Evolutionary conservation across 2,888 invertebrate genomes (phyloP).

Genomic region (Epirrhoe alternata): DNA sequence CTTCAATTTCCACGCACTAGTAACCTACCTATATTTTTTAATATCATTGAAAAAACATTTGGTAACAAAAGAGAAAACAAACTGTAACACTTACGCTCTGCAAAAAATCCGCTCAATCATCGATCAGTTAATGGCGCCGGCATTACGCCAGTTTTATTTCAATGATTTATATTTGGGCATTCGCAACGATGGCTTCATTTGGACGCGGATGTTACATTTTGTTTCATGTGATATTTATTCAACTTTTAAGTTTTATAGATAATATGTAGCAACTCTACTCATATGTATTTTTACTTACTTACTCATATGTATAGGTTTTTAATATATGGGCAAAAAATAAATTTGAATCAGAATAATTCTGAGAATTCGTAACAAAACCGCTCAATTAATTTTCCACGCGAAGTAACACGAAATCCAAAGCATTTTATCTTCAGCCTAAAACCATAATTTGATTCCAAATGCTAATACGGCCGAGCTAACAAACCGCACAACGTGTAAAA

Average conservation of each 20-base stretch:
- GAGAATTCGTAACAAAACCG: not conserved
- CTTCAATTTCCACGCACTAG: too few species aligned
- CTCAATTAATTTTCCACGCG: not conserved
- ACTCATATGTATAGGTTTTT: too few species aligned
- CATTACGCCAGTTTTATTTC: conserved; percentile 50
- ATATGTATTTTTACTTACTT: too few species aligned
- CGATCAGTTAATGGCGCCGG: conserved; percentile 60
- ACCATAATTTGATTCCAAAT: conserved; percentile 37
- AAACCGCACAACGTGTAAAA: conserved; percentile 38
- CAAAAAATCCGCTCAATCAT: conserved; percentile 56
- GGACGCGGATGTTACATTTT: conserved; percentile 42
- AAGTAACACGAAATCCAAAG: conserved; percentile 8
- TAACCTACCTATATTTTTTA: too few species aligned
- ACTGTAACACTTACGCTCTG: conserved; percentile 15
- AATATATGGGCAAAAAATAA: not conserved
- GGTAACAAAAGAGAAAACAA: not conserved
- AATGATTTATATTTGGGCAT: conserved; percentile 56
- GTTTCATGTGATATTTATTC: conserved; percentile 36
- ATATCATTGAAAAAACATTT: not conserved
- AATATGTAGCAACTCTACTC: not conserved
- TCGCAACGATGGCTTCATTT: conserved; percentile 55
- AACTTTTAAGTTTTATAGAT: conserved; percentile 10
- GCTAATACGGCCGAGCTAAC: conserved; percentile 38
- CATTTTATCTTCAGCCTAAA: conserved; percentile 24
- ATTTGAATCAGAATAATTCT: not conserved